Conservation (phyloP, 1,140 invertebrate species). For the Drosophila ercepeae region DNA sequence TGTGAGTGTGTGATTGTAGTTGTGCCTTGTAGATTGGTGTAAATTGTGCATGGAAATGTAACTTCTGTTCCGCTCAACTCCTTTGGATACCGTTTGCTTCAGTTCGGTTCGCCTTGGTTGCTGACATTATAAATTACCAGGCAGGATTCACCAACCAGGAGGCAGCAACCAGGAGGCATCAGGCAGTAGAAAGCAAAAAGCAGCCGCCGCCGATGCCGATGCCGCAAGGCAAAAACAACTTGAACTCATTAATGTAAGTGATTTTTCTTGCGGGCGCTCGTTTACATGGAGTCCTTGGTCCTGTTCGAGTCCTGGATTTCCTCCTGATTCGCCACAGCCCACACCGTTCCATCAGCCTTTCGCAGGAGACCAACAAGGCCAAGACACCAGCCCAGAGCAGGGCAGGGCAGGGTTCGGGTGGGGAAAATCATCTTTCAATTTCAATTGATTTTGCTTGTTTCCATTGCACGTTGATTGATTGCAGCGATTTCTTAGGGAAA, state of each 20-base stretch:
- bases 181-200: slow-evolving; percentile 21
- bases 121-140: slow-evolving; percentile 81
- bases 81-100: slow-evolving; percentile 16
- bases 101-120: slow-evolving; percentile 45
- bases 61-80: slow-evolving; percentile 61
- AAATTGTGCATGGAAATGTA: slow-evolving; percentile 82
- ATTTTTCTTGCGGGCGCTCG: slow-evolving; percentile 75
- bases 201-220: slow-evolving; percentile 42
- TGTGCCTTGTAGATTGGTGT: slow-evolving; percentile 72
- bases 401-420: slow-evolving; percentile 23
- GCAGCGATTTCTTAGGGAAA: slow-evolving; percentile 77
- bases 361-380: neutral
- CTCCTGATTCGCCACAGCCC: neutral
- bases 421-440: slow-evolving; percentile 79
- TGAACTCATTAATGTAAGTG: slow-evolving; percentile 82
- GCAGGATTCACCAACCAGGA: neutral
- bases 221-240: slow-evolving; percentile 70
- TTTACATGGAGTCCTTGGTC: slow-evolving; percentile 22
- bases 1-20: slow-evolving; percentile 17
- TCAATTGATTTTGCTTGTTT: slow-evolving; percentile 81
- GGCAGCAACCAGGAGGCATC: neutral
- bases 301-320: neutral
- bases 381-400: neutral
- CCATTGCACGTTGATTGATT: slow-evolving; percentile 78
- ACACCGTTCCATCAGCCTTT: neutral